These are phyloP conservation scores for Lophius americanus DNA, from an alignment of 2,797 vertebrate genomes.

Conservation along the genomic window DNA sequence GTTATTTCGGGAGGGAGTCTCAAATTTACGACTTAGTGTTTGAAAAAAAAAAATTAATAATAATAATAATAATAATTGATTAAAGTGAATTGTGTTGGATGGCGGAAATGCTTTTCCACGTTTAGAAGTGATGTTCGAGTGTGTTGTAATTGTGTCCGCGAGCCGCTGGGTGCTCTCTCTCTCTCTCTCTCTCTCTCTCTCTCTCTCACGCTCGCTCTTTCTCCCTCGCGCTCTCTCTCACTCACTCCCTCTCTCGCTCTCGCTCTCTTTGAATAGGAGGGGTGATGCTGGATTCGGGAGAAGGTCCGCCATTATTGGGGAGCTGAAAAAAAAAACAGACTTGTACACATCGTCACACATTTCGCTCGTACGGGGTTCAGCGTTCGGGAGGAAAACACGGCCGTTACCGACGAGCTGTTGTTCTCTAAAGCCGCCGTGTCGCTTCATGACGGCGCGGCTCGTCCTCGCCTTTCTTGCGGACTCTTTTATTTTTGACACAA, in stretches of 20 bases:
- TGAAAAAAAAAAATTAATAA: too few species aligned
- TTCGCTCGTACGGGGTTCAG: slow-evolving; percentile 55
- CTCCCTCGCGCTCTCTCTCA: slow-evolving; percentile 23
- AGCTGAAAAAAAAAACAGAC: slow-evolving; percentile 76
- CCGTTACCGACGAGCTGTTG: slow-evolving; percentile 22
- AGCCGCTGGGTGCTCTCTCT: slow-evolving; percentile 74
- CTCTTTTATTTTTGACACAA: slow-evolving; percentile 81
- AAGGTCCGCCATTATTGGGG: slow-evolving; percentile 88
- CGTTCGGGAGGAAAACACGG: slow-evolving; percentile 40
- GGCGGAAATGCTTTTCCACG: too few species aligned
- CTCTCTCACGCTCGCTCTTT: slow-evolving; percentile 9
- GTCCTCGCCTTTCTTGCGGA: slow-evolving; percentile 47
- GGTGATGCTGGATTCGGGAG: slow-evolving; percentile 81
- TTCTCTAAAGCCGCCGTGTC: slow-evolving; percentile 1
- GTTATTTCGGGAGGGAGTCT: too few species aligned
- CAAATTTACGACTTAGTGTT: too few species aligned
- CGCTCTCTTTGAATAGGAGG: slow-evolving; percentile 62
- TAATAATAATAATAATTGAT: too few species aligned
- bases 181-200: slow-evolving; percentile 29
- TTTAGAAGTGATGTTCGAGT: slow-evolving; percentile 10
- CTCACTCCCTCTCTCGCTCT: slow-evolving; percentile 15
- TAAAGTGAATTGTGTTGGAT: too few species aligned
- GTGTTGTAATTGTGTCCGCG: slow-evolving; percentile 79
- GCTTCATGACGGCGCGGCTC: slow-evolving; percentile 16
- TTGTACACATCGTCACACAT: slow-evolving; percentile 71